Evolutionary conservation across 1,140 invertebrate species (phyloP), one percentile per base, ranked within the genome.

Genomic region (Carcinoscorpius rotundicauda): DNA sequence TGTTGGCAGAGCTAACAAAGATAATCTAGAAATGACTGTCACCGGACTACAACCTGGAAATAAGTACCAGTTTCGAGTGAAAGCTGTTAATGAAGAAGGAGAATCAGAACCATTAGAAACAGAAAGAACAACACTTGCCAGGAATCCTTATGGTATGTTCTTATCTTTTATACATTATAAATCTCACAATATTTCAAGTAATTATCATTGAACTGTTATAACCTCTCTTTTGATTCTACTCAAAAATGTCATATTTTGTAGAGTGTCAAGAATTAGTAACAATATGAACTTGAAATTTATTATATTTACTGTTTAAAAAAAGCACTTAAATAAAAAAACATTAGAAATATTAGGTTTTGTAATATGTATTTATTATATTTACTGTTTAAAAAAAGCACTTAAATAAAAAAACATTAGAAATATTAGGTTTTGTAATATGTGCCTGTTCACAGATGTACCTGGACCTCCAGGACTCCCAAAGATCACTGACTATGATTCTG

Each of bases 31-130:
- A 72, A 84, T 87, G 69, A 85, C 87, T 71, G 85, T 98, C 49
- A 91, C 86, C 61, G 88, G 93, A 59, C 81, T 99, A 6, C 88
- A 93, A 78, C 91, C 91, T 60, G 89, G 89, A 63, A 88, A 91
- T 73, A 92, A 93, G 58, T 97, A 97, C 74, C 87, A 96, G 70
- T 98, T 98, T 83, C 82, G 95, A 67, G 93, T 98, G 0, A 90
- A 89, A 73, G 95, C 94, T n/a, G 83, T 92, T 0, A 98, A 98
- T 78, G 92, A 95, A 72, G 93, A 96, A 76, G 94, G 95, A 3
- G 67, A 96, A 79, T 96, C 93, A 49, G 95, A 98, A 72, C 93
- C 94, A 49, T 75, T 98, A 59, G 88, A 90, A 73, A 92, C 94
- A 6, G 91, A 92, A 52, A 84, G 85, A 73, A 79, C 86, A 1